Evolutionary conservation across 2,113 vertebrate genomes (phyloP), one percentile per base, ranked within the genome.

Genomic region (Channa maculata): DNA sequence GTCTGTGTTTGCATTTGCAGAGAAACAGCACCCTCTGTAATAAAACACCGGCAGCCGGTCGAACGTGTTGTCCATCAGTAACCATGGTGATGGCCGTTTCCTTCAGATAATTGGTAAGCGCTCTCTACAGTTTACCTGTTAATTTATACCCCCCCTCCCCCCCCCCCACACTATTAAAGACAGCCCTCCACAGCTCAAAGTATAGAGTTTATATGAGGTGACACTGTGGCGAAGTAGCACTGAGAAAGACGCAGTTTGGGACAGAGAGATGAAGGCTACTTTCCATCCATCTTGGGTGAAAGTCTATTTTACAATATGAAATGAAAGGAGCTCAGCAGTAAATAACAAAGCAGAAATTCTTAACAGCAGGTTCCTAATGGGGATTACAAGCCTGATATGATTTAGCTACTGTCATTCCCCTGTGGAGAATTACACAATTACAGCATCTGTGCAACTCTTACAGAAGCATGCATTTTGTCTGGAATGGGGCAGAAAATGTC

Each of bases 11-110:
- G 45, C 8, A 69, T 63, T 62, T 48, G 44, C 45, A 55, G 11
- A 71, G 13, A 52, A 72, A 48, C 39, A 14, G 45, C 52, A 62
- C 24, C 24, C 24, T 24, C 24, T 0, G 57, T 58, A 46, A 53
- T 64, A 33, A 15, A 53, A 54, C 50, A 45, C 33, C 37, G 24
- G 55, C 11, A 60, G 41, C 33, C 39, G 13, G 50, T 13, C 4
- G 1, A 66, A 59, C 43, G 48, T 24, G 38, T 50, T 13, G 1
- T 59, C 50, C 57, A 84, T 79, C 53, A 61, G 79, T 86, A 73
- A 85, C 75, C 82, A 82, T 82, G 65, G 85, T n/a, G 49, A 87
- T 12, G 9, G 58, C 57, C 33, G 43, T 74, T 75, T 67, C 50
- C 38, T 49, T 41, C 36, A 36, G 55, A 52, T 41, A 38, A 53